A percentile compares a stretch with the other conserved stretches of the same genome.
Conservation (phyloP, 1,140 invertebrate species). For the Pantala flavescens region DNA sequence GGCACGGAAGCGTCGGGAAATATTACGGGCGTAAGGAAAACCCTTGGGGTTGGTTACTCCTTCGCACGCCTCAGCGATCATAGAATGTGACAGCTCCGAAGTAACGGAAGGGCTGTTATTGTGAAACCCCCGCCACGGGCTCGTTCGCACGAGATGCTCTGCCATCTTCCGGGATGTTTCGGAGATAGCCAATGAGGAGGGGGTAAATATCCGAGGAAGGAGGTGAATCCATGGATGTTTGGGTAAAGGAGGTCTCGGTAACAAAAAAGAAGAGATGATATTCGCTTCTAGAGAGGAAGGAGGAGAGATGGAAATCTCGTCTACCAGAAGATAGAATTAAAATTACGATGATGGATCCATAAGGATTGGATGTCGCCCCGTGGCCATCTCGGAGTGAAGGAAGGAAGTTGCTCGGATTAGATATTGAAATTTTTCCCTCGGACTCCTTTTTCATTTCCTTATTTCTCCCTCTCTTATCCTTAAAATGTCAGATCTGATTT, state of each 20-base stretch:
- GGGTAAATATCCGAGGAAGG: background rate
- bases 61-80: too few species aligned
- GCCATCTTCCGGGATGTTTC: background rate
- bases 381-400: background rate
- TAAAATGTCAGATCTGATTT: too few species aligned
- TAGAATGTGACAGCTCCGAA: too few species aligned
- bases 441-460: too few species aligned
- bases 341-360: slow-evolving; percentile 6
- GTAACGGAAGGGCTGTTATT: too few species aligned
- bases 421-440: too few species aligned
- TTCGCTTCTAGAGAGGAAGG: background rate
- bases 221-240: background rate
- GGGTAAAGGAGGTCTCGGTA: background rate
- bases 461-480: too few species aligned
- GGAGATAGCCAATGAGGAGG: background rate
- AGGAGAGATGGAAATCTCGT: background rate
- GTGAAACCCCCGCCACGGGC: too few species aligned
- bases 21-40: too few species aligned
- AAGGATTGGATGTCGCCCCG: background rate
- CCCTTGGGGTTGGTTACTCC: too few species aligned
- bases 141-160: background rate
- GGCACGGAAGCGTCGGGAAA: too few species aligned
- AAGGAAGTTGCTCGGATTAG: too few species aligned
- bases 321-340: background rate
- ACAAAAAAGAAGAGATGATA: background rate